phyloP scores from a whole-genome alignment of 2,113 vertebrate species.

The Tachysurus fulvidraco region DNA sequence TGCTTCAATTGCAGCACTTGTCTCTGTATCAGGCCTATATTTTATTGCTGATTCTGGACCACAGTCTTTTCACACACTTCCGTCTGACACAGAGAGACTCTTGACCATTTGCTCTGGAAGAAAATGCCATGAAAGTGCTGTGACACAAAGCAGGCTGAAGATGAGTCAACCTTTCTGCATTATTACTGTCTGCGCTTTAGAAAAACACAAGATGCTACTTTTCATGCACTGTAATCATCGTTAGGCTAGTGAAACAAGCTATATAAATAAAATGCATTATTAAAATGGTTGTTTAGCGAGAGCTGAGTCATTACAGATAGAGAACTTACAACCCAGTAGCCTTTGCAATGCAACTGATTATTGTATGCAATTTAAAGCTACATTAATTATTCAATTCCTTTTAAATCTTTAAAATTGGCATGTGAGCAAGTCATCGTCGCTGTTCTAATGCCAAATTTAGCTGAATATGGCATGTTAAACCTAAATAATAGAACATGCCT shows the following conservation, averaged over 20 bases:
- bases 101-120: conserved; percentile 6
- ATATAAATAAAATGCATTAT: not conserved
- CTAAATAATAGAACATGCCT: not conserved
- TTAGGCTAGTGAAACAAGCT: not conserved
- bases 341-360: not conserved
- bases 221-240: not conserved
- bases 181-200: not conserved
- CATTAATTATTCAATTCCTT: not conserved
- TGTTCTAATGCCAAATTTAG: not conserved
- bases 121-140: conserved; percentile 6
- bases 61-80: not conserved
- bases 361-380: not conserved
- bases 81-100: not conserved
- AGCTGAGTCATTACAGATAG: not conserved
- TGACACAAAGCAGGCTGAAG: conserved; percentile 3
- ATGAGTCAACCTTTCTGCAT: not conserved
- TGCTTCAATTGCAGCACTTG: conserved; percentile 40
- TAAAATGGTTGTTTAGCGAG: not conserved
- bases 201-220: not conserved
- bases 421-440: not conserved
- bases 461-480: not conserved
- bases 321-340: not conserved
- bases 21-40: conserved; percentile 17
- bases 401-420: not conserved
- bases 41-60: not conserved